Base-by-base conservation (phyloP, 2,113 vertebrate genomes). In the Chauna torquata region DNA sequence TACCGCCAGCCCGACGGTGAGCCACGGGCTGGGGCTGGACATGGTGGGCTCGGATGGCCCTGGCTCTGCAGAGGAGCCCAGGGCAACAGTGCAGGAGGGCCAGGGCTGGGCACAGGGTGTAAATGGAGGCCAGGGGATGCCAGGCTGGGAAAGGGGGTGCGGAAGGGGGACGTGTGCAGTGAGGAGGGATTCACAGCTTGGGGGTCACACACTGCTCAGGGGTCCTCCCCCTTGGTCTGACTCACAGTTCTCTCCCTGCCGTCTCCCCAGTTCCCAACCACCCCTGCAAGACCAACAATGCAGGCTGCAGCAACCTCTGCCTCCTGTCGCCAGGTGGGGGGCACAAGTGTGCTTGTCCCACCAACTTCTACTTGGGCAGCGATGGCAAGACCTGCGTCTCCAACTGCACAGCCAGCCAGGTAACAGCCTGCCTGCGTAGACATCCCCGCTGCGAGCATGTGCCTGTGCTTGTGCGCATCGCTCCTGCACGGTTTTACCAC, bases 371-470 rank as follows among this genome's bases (percentile, higher is more conserved):
- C 96, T 97, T 99, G 98, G 99, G 99, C 32, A 97, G 96, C 0
- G 99, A 99, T 4, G 98, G 99, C 52, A 99, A 97, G 54, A 99
- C 98, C 70, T 99, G 99, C 24, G 98, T 99, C 97, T 99, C 99
- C 96, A 99, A 99, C 98, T 99, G 99, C 90, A 99, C 99, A 0
- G 99, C 99, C 38, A 99, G 99, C 94, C 99, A 99, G 99, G 99
- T 99, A 66, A 92, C 52, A 5, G 8, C 30, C 40, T 55, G 12
- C 55, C 38, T 30, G 23, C 3, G 3, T 4, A 25, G 52, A 3
- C 12, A 4, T 23, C 36, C 28, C 47, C 14, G 25, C 2, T 1
- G 30, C 6, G 2, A 44, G 42, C 3, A 0, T 12, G 14, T 42
- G 57, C 10, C 25, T 28, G 36, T 10, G 32, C 49, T 49, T 2